These are phyloP conservation scores for Rhingia campestris DNA, from an alignment of 2,888 invertebrate species.

Conservation along the genomic window DNA sequence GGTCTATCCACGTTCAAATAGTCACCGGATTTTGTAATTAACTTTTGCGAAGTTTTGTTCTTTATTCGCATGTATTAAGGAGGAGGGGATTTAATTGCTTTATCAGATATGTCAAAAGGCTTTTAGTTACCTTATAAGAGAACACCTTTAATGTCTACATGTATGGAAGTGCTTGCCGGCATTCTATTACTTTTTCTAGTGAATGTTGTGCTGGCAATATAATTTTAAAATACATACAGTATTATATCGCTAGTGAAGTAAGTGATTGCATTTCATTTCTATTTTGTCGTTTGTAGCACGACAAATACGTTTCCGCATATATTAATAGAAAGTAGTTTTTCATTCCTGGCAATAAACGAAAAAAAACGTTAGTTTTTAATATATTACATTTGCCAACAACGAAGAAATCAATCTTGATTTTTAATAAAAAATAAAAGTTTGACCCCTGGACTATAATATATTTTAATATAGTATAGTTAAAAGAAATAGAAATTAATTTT, in stretches of 20 bases:
- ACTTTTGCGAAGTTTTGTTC: slow-evolving; percentile 28
- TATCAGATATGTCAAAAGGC: slow-evolving; percentile 38
- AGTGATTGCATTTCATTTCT: slow-evolving; percentile 39
- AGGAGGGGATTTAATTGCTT: slow-evolving; percentile 41
- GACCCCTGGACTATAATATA: too few relatives aligned
- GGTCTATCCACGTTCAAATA: slow-evolving; percentile 12
- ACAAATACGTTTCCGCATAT: slow-evolving; percentile 42
- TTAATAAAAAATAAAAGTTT: too few relatives aligned
- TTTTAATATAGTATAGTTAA: too few relatives aligned
- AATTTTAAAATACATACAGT: slow-evolving; percentile 4
- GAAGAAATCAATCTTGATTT: too few relatives aligned
- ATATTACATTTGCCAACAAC: too few relatives aligned
- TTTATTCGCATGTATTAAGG: slow-evolving; percentile 38
- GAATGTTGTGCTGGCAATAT: neutral
- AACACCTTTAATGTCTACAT: slow-evolving; percentile 16
- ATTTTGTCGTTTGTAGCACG: slow-evolving; percentile 34
- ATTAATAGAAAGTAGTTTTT: slow-evolving; percentile 14
- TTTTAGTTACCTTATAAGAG: slow-evolving; percentile 10
- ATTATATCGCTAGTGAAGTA: neutral
- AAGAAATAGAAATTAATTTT: too few relatives aligned
- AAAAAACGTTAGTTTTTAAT: too few relatives aligned
- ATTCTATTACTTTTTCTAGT: neutral
- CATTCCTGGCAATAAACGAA: neutral
- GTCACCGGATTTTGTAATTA: slow-evolving; percentile 33
- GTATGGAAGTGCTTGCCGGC: neutral